Evolutionary conservation across 2,888 invertebrate genomes (phyloP), one percentile per base, ranked within the genome.

Genomic region (Drosophila leonis): DNA sequence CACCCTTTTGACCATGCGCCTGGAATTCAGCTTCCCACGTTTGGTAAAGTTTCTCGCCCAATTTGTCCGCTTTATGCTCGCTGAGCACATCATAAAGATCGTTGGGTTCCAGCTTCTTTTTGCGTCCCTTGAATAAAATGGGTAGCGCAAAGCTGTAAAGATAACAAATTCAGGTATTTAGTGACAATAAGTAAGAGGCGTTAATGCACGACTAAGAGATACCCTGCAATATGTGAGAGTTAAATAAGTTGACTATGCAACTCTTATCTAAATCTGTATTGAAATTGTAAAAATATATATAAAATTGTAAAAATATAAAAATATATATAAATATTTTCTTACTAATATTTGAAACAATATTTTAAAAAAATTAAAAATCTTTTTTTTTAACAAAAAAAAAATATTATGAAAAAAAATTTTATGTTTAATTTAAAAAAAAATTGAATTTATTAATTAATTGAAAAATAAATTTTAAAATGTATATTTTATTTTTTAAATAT

Each of bases 51-150:
- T 93, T 93, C 78, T 95, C 94, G 0, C 96, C 96, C 54, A 96
- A 91, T 4, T 68, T 78, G 15, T 90, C 91, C 2, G 97, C 97
- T 84, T 94, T 94, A 91, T 97, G 97, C 35, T 94, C 94, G 46
- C 93, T 93, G 52, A 96, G 94, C 0, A 97, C 95, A 82, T 95
- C 95, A 83, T 96, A 96, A 37, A 98, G 93, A 92, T 98, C 98
- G 39, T 94, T 94, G 48, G 95, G 94, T 75, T 95, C 96, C 59
- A 98, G 93, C 60, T 95, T 95, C 80, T 96, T 95, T 62, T 94
- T 94, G 82, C 95, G 95, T 0, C 97, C 98, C 90, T 95, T 95
- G 79, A 95, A 95, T 92, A 97, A 97, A 81, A 97, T 93, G 4
- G 95, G 96, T 85, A 96, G 93, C 57, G 97, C 96, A 95, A 97